Conservation (phyloP, 2,113 vertebrate species). For the Lophotis ruficrista region DNA sequence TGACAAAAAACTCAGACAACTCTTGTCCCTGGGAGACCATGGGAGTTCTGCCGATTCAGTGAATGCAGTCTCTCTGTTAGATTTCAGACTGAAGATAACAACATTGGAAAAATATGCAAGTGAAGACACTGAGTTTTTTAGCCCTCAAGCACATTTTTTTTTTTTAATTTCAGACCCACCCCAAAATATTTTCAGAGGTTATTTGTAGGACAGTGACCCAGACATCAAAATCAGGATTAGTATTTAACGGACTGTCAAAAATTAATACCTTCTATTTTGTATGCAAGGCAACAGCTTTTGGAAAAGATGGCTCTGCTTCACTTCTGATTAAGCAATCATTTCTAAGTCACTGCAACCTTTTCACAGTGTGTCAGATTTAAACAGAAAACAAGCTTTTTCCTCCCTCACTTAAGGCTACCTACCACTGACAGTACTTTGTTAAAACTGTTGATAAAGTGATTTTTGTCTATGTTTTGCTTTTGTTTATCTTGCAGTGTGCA, state of each 20-base stretch:
- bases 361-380: neutral
- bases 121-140: neutral
- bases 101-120: constrained; percentile 1
- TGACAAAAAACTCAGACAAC: neutral
- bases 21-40: neutral
- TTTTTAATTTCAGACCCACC: neutral
- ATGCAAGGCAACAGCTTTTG: neutral
- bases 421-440: neutral
- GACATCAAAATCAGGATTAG: neutral
- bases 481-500: neutral
- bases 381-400: neutral
- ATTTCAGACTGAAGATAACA: neutral
- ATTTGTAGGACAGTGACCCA: neutral
- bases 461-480: neutral
- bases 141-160: neutral
- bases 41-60: neutral
- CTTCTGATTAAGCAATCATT: constrained; percentile 1
- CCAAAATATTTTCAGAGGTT: neutral
- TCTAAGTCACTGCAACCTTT: neutral
- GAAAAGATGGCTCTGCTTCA: neutral
- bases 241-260: neutral
- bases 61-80: neutral
- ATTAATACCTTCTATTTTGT: neutral
- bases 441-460: neutral
- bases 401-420: neutral